Base-by-base conservation (phyloP, 2,113 vertebrate genomes). In the Calypte anna region DNA sequence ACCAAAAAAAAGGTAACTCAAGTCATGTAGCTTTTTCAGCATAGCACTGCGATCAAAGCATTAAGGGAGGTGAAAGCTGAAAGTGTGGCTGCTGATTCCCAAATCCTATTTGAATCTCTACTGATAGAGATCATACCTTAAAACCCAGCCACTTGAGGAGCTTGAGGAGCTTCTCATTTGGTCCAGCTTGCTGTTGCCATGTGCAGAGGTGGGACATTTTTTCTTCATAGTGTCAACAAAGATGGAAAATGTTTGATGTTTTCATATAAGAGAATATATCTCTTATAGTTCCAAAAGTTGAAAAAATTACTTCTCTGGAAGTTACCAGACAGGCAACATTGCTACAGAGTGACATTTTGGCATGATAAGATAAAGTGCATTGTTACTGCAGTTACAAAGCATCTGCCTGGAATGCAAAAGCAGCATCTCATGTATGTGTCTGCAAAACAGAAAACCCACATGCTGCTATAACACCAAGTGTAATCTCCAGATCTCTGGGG, bases 291-390 rank as follows among this genome's bases (percentile, higher is more conserved):
- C 92, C 82, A 66, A 36, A 88, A 92, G 63, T 91, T 59, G 57
- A 50, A 96, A 48, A 48, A 79, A 7, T 94, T 90, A n/a, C 66
- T 86, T 38, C 33, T 87, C 69, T 95, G 68, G 44, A 74, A 40
- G 38, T 77, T 75, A 53, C 90, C 69, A 76, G 79, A 74, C 44
- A 89, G 86, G 67, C 28, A n/a, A 40, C 25, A 7, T 77, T 84
- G 81, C 79, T 88, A 21, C 57, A 78, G 70, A 82, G 82, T 86
- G 90, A 91, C 81, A 87, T 83, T 55, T 79, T 54, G 19, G 7
- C 57, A 44, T 86, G 91, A 94, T 76, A 44, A 82, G 50, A 40
- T 93, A 94, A 94, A 94, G 55, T 43, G 15, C 55, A 20, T 83
- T 97, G 61, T 84, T 92, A 74, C n/a, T 80, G 33, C 40, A 19